phyloP scores from a whole-genome alignment of 2,888 invertebrate species.

The Lepidochitona cinerea region DNA sequence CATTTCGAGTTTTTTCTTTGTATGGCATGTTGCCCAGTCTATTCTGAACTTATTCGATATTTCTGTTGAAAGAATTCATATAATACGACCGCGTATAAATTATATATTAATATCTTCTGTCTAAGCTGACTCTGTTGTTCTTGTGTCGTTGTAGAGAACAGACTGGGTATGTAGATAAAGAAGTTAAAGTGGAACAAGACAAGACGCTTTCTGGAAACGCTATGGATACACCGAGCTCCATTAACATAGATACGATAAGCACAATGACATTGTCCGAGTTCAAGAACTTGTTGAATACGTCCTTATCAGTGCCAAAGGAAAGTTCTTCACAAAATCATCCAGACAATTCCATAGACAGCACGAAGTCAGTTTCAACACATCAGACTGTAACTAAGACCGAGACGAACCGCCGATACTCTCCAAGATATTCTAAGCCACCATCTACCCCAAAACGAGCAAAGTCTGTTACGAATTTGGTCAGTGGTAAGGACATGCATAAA shows the following conservation, averaged over 20 bases:
- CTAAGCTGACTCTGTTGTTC: too few species aligned
- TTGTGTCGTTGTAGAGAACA: too few species aligned
- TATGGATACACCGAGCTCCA: slow-evolving; percentile 19
- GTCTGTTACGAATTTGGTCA: not conserved
- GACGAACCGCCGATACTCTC: too few species aligned
- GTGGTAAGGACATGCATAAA: not conserved
- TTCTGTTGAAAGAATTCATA: too few species aligned
- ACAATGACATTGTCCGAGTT: slow-evolving; percentile 62
- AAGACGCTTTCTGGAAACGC: too few species aligned
- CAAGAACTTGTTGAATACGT: slow-evolving; percentile 51
- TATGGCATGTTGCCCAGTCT: too few species aligned
- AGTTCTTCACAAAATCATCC: not conserved
- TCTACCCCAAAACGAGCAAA: not conserved
- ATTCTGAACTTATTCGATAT: too few species aligned
- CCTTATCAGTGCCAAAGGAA: slow-evolving; percentile 42
- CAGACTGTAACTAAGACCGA: not conserved
- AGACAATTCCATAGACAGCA: not conserved
- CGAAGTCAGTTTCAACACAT: not conserved
- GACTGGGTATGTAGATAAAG: not conserved
- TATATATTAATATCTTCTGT: too few species aligned
- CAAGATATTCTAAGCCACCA: not conserved
- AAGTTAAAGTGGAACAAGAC: too few species aligned
- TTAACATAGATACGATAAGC: slow-evolving; percentile 54
- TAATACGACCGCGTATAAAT: too few species aligned
- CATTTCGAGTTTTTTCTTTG: too few species aligned